phyloP scores from a whole-genome alignment of 1,140 invertebrate genomes.

The Drosophila mojavensis region DNA sequence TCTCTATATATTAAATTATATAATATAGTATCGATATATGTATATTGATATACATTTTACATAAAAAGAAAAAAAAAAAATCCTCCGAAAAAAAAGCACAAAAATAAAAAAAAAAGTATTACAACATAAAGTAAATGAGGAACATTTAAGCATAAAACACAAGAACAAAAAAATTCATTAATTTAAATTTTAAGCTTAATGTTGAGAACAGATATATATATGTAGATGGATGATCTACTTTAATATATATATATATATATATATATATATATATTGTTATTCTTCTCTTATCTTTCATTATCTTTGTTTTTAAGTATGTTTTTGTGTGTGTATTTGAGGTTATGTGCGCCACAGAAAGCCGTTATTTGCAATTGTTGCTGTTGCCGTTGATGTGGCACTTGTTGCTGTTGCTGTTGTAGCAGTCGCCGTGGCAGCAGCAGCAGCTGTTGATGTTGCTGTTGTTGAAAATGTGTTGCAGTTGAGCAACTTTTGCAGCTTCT shows the following conservation, averaged over 20 bases:
- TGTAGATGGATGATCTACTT: slow-evolving; percentile 26
- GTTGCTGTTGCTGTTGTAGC: slow-evolving; percentile 31
- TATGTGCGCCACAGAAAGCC: slow-evolving; percentile 66
- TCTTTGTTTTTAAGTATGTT: not conserved
- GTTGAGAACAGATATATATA: slow-evolving; percentile 40
- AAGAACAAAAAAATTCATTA: slow-evolving; percentile 45
- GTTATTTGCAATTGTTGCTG: slow-evolving; percentile 33
- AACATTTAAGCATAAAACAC: slow-evolving; percentile 56
- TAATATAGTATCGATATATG: slow-evolving; percentile 24
- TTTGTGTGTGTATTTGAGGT: slow-evolving; percentile 41
- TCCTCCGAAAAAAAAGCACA: slow-evolving; percentile 65
- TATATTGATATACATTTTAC: slow-evolving; percentile 42
- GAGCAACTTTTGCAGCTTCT: slow-evolving; percentile 28
- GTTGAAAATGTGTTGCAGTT: slow-evolving; percentile 6
- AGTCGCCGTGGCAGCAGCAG: slow-evolving; percentile 14
- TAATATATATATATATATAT: not conserved
- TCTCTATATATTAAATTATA: slow-evolving; percentile 31
- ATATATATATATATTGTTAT: slow-evolving; percentile 17
- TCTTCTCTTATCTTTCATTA: slow-evolving; percentile 15
- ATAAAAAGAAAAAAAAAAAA: slow-evolving; percentile 53
- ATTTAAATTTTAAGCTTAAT: slow-evolving; percentile 21
- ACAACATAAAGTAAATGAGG: slow-evolving; percentile 69
- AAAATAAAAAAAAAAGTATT: slow-evolving; percentile 51
- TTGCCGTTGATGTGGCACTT: slow-evolving; percentile 5
- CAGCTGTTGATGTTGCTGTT: slow-evolving; percentile 9